Base-by-base conservation (phyloP, 1,140 invertebrate genomes). In the Argopecten irradians region DNA sequence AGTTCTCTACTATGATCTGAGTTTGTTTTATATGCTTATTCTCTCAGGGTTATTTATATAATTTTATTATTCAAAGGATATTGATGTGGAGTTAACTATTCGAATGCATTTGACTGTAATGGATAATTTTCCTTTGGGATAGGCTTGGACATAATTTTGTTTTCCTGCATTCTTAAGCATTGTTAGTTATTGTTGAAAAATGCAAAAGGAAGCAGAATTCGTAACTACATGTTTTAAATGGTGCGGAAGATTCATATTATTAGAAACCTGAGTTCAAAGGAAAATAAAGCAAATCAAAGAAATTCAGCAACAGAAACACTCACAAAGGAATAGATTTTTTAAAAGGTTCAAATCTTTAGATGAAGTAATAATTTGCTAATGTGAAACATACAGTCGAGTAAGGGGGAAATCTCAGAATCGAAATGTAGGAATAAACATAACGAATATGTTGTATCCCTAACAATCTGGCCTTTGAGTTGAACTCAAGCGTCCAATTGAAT, bases 291-390 rank as follows among this genome's bases (percentile, higher is more conserved):
- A 71, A 71, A 71, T 71, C 55, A 71, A 71, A 71, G 55, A 71
- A 71, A 71, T 71, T 71, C 55, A 28, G 28, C 22, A 11, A n/a
- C n/a, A 71, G 55, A 71, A 28, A 71, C 55, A 28, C 3, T 11
- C 55, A 71, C 55, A 71, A 71, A 71, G 55, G 55, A 1, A 71
- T 39, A n/a, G n/a, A 71, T 71, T 5, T 28, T 11, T 71, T 71
- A 71, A 71, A 71, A 71, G 55, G 55, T 28, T 71, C n/a, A n/a
- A 71, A 28, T 71, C 55, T 71, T 71, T 71, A 71, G 55, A 71
- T 71, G 55, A 71, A 71, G 55, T 71, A 71, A 71, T 71, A 71
- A 71, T 71, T 71, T 71, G 55, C n/a, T 71, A 71, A 71, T 71
- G 55, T 71, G 22, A 71, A 71, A 71, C 55, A 71, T 28, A 71